Percentiles rank a stretch among this genome's conserved stretches.
Conservation (phyloP, 2,797 vertebrate genomes). For the Columba guinea region DNA sequence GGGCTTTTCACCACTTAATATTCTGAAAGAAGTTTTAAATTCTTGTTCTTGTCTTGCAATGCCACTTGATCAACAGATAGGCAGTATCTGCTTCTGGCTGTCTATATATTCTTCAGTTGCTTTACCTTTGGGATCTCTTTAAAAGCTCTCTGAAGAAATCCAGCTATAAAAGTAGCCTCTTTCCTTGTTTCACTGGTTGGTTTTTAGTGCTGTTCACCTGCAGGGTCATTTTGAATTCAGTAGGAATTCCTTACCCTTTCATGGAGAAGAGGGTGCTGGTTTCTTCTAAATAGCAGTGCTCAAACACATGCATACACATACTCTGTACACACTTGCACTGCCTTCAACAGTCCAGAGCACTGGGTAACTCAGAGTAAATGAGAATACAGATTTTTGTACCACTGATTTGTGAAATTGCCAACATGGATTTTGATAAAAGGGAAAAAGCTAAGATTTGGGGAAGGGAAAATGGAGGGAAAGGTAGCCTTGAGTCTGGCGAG, state of each 20-base stretch:
- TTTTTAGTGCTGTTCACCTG: neutral
- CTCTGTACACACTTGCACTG: neutral
- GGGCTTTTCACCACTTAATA: neutral
- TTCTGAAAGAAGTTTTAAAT: slow-evolving; percentile 9
- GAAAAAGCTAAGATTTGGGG: neutral
- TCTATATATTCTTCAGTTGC: neutral
- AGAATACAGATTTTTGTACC: neutral
- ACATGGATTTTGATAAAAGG: neutral
- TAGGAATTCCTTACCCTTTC: neutral
- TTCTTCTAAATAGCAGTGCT: slow-evolving; percentile 15
- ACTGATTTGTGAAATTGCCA: neutral
- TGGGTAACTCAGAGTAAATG: neutral
- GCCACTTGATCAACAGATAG: slow-evolving; percentile 8
- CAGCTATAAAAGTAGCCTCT: neutral
- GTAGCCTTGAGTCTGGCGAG: neutral
- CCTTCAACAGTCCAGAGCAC: slow-evolving; percentile 31
- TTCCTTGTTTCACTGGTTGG: neutral
- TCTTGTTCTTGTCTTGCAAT: neutral
- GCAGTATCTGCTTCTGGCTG: neutral
- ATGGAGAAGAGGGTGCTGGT: neutral
- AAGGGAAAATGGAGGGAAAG: neutral
- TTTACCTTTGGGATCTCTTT: slow-evolving; percentile 47
- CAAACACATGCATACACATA: neutral
- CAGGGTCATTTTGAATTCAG: neutral
- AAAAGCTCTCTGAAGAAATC: slow-evolving; percentile 58